phyloP scores from a whole-genome alignment of 2,113 vertebrate genomes.

The Bufo bufo region DNA sequence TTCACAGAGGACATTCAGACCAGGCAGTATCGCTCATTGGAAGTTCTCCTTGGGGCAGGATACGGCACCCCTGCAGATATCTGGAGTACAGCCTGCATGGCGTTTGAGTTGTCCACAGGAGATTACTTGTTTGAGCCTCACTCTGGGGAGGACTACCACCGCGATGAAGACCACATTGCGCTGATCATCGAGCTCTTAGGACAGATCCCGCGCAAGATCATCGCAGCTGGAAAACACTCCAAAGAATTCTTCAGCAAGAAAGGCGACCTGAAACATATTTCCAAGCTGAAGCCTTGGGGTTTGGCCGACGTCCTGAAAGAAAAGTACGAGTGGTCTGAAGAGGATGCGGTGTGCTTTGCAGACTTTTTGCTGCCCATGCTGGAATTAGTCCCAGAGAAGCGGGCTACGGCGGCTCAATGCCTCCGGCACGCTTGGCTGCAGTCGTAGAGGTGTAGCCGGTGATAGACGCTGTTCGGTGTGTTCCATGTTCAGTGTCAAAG shows the following conservation, averaged over 20 bases:
- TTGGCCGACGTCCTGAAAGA: constrained; percentile 90
- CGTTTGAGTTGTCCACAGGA: constrained; percentile 94
- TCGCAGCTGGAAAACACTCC: constrained; percentile 93
- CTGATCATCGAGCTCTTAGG: constrained; percentile 97
- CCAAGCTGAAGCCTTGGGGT: constrained; percentile 96
- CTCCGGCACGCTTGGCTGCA: constrained; percentile 91
- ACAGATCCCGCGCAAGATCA: constrained; percentile 94
- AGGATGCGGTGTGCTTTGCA: constrained; percentile 88
- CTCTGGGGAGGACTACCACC: constrained; percentile 93
- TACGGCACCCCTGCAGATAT: constrained; percentile 95
- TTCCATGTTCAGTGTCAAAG: neutral
- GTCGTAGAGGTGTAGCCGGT: constrained; percentile 70
- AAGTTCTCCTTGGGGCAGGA: constrained; percentile 92
- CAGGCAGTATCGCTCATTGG: constrained; percentile 91
- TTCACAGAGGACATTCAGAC: constrained; percentile 99
- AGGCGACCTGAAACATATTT: constrained; percentile 98
- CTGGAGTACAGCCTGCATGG: constrained; percentile 98
- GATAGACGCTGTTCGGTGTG: neutral
- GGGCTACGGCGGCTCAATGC: constrained; percentile 91
- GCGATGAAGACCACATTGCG: constrained; percentile 99
- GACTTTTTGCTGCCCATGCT: constrained; percentile 96
- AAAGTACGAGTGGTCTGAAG: constrained; percentile 94
- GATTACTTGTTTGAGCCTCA: constrained; percentile 97
- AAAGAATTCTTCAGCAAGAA: constrained; percentile 99
- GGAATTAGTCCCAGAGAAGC: constrained; percentile 91